phyloP scores from a whole-genome alignment of 2,888 invertebrate genomes.

The Phengaris alcon region DNA sequence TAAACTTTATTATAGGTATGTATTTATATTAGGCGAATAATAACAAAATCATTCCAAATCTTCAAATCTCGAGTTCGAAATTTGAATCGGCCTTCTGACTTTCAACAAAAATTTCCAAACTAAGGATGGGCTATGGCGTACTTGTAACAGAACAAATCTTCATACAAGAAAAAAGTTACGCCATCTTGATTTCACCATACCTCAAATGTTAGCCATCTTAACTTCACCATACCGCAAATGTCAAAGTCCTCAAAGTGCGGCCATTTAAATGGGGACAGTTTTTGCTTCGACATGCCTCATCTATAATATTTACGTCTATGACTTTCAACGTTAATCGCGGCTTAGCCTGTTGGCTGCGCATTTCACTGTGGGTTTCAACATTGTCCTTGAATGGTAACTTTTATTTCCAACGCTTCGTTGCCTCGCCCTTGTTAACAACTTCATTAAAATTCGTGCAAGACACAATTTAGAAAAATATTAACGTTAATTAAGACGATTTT shows the following conservation, averaged over 20 bases:
- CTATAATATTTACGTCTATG: too few relatives aligned
- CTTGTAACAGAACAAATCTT: too few relatives aligned
- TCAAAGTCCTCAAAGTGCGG: too few relatives aligned
- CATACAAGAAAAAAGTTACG: too few relatives aligned
- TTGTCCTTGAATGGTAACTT: constrained; percentile 18
- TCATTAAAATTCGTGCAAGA: constrained; percentile 13
- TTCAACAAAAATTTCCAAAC: neutral
- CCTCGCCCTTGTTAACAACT: constrained; percentile 16
- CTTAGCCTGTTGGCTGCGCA: neutral
- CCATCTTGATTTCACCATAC: too few relatives aligned
- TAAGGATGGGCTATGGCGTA: too few relatives aligned
- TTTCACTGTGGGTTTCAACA: constrained; percentile 6
- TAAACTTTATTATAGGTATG: too few relatives aligned
- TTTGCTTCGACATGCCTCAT: too few relatives aligned
- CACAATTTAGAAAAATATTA: constrained; percentile 13
- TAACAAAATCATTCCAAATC: neutral
- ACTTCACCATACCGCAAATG: too few relatives aligned
- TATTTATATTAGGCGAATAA: too few relatives aligned
- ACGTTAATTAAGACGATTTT: constrained; percentile 2
- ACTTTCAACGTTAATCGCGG: neutral
- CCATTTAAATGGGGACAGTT: too few relatives aligned
- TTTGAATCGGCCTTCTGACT: constrained; percentile 1
- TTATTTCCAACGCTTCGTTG: constrained; percentile 11
- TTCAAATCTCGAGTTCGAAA: neutral
- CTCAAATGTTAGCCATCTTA: too few relatives aligned